Conservation (phyloP, 2,888 invertebrate species). For the Antheraea assamensis region DNA sequence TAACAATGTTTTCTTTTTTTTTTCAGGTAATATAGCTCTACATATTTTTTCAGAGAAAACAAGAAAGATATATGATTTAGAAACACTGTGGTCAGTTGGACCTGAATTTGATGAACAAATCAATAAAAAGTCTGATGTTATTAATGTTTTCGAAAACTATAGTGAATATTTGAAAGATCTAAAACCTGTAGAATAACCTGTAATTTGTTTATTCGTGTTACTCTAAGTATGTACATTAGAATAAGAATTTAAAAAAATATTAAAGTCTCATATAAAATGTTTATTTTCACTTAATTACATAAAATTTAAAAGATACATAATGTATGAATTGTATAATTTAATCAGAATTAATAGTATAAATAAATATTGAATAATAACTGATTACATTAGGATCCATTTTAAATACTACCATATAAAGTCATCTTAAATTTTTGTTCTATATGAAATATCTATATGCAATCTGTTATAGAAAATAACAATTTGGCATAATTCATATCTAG, state of each 20-base stretch:
- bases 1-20: slow-evolving; percentile 28
- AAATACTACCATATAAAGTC: slow-evolving; percentile 40
- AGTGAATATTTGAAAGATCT: slow-evolving; percentile 84
- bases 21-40: slow-evolving; percentile 93
- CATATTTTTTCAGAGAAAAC: slow-evolving; percentile 91
- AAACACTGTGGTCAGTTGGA: slow-evolving; percentile 95
- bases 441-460: slow-evolving; percentile 33
- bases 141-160: slow-evolving; percentile 86
- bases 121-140: slow-evolving; percentile 83
- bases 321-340: slow-evolving; percentile 71
- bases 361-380: slow-evolving; percentile 53
- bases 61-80: slow-evolving; percentile 91
- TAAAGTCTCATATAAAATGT: slow-evolving; percentile 82
- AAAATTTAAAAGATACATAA: slow-evolving; percentile 63
- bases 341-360: slow-evolving; percentile 62
- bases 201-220: slow-evolving; percentile 9
- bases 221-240: slow-evolving; percentile 20
- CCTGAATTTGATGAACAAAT: slow-evolving; percentile 88
- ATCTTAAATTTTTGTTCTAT: slow-evolving; percentile 22
- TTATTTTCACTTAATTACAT: slow-evolving; percentile 78
- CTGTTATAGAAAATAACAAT: slow-evolving; percentile 52
- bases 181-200: slow-evolving; percentile 77
- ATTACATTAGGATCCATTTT: slow-evolving; percentile 49
- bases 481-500: slow-evolving; percentile 75
- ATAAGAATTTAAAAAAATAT: slow-evolving; percentile 46